Conservation (phyloP, 2,888 invertebrate species). For the Lasioglossum pauxillum region DNA sequence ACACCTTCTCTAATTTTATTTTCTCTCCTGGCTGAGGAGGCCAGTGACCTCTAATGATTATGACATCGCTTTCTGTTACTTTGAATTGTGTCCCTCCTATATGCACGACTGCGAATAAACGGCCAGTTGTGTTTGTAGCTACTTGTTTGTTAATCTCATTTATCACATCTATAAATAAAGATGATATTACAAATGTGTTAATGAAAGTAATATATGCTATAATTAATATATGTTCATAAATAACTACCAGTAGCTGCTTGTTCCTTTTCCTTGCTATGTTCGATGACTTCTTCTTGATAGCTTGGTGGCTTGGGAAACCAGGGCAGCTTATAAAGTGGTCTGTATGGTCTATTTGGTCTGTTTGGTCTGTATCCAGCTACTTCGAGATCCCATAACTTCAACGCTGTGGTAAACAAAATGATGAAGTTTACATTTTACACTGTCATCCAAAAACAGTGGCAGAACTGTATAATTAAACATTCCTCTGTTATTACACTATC, state of each 20-base stretch:
- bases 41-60: conserved; percentile 93
- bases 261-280: conserved; percentile 73
- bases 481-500: background rate
- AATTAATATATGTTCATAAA: conserved; percentile 5
- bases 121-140: conserved; percentile 85
- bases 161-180: conserved; percentile 85
- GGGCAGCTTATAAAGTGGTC: conserved; percentile 60
- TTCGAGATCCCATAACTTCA: conserved; percentile 44
- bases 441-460: background rate
- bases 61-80: conserved; percentile 93
- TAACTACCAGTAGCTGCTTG: conserved; percentile 71
- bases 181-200: background rate
- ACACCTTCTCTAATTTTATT: conserved; percentile 92
- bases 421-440: background rate
- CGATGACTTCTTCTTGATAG: conserved; percentile 69
- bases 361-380: conserved; percentile 57
- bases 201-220: background rate
- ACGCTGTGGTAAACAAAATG: conserved; percentile 51
- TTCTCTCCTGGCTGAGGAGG: conserved; percentile 92
- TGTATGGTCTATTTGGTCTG: conserved; percentile 34
- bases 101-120: conserved; percentile 93
- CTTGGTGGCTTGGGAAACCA: conserved; percentile 70
- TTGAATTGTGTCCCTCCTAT: conserved; percentile 93
- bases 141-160: conserved; percentile 88
- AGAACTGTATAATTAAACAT: background rate